Evolutionary conservation across 2,113 vertebrate species (phyloP).

Genomic region (Eira barbara): DNA sequence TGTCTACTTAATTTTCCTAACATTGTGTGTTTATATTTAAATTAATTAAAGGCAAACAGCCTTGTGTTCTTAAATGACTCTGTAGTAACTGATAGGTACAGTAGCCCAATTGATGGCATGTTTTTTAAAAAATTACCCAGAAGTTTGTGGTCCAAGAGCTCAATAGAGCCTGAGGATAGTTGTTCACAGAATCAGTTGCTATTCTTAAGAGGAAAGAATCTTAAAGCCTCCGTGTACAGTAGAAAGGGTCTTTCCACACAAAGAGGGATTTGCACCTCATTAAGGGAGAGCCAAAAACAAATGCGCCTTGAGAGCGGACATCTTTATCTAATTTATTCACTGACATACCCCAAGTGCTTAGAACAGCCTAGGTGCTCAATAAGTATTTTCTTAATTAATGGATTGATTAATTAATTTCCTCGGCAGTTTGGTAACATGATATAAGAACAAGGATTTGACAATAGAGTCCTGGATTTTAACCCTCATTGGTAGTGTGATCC

Average conservation of each 20-base stretch:
- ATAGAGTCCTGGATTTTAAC: background rate
- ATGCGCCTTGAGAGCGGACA: background rate
- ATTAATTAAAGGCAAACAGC: slow-evolving; percentile 66
- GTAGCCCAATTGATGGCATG: background rate
- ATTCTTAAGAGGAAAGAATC: background rate
- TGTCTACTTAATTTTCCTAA: slow-evolving; percentile 72
- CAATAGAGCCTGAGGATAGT: too few species aligned
- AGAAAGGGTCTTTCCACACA: background rate
- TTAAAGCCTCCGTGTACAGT: background rate
- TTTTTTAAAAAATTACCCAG: background rate
- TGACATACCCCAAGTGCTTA: background rate
- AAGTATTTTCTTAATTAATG: slow-evolving; percentile 25
- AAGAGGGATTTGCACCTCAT: background rate
- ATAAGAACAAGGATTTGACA: background rate
- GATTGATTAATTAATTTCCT: background rate
- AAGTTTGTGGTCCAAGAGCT: background rate
- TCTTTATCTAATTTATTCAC: background rate
- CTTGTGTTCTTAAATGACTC: slow-evolving; percentile 57
- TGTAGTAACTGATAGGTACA: background rate
- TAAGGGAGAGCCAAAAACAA: background rate
- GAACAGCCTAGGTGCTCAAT: background rate
- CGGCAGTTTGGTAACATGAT: background rate
- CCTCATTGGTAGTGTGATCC: background rate
- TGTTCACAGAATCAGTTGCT: background rate
- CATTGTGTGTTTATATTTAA: slow-evolving; percentile 64